These are phyloP conservation scores for Takifugu bimaculatus DNA, from an alignment of 2,113 vertebrate species.

Conservation along the genomic window DNA sequence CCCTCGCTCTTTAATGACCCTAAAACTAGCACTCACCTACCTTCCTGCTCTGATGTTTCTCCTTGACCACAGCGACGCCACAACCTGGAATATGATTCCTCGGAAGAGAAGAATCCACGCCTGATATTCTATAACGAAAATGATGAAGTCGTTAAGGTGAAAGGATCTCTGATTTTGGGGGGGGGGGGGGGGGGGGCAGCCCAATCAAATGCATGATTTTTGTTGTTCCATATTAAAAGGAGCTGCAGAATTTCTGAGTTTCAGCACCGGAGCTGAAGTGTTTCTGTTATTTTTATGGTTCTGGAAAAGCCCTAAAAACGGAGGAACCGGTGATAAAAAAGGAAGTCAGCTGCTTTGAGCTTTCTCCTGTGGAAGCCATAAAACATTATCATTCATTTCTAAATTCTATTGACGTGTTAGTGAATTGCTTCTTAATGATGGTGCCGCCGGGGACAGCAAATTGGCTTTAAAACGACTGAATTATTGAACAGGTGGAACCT, in stretches of 20 bases:
- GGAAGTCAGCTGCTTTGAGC: not conserved
- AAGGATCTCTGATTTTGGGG: conserved; percentile 1
- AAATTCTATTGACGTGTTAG: no score
- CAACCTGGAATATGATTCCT: conserved; percentile 77
- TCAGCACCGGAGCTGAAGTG: no score
- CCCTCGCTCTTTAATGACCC: conserved; percentile 1
- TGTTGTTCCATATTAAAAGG: no score
- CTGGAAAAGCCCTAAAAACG: conserved; percentile 12
- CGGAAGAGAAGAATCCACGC: conserved; percentile 72
- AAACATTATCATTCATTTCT: not conserved
- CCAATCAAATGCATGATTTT: not conserved
- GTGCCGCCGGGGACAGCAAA: no score
- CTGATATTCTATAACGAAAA: conserved; percentile 76
- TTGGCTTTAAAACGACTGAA: no score
- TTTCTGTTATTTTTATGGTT: conserved; percentile 3
- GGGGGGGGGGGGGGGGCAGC: not conserved
- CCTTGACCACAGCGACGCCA: conserved; percentile 55
- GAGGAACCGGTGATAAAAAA: conserved; percentile 26
- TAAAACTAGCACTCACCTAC: conserved; percentile 27
- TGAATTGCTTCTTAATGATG: no score
- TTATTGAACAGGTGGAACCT: no score
- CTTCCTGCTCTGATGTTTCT: conserved; percentile 40
- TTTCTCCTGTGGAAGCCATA: not conserved
- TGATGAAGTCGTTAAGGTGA: conserved; percentile 77
- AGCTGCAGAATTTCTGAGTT: no score